Base-by-base conservation (phyloP, 92 coral and sea anemone genomes). In the Blastomussa wellsi region DNA sequence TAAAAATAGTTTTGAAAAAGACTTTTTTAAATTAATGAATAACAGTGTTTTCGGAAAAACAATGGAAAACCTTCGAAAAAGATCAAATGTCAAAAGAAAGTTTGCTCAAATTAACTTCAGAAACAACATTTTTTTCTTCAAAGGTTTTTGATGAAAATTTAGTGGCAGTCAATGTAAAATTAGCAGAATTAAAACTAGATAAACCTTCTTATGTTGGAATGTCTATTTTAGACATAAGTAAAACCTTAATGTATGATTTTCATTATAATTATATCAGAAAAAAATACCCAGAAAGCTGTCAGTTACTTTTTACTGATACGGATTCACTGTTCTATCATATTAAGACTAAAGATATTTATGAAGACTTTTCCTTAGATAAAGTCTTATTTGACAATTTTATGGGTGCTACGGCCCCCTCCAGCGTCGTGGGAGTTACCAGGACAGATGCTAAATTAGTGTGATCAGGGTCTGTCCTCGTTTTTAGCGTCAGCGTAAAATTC, bases 31-130 rank as follows among this genome's bases (percentile, higher is more conserved):
- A n/a, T n/a, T n/a, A n/a, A n/a, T n/a, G 24, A n/a, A 89, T 36
- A 89, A 89, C 37, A 1, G 76, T 20, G 89, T 79, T 29, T 89
- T 89, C 41, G 89, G 92, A 13, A 84, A 89, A 69, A 89, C 92
- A 41, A 85, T 84, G 86, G 86, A 85, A 55, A 88, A 82, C 74
- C 49, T 88, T 10, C 70, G 85, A 7, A 84, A 84, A 72, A 79
- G 80, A 7, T 69, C 76, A 2, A 78, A 85, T 47, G 86, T 89
- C 59, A 69, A 26, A 4, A n/a, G 12, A 65, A 17, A 28, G 28
- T 26, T 17, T n/a, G 15, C 7, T 24, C 32, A 64, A 64, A n/a
- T 64, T n/a, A 4, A 64, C 12, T 11, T 0, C 35, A 4, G 7
- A 17, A 28, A 13, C 36, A 0, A 16, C 62, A 5, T 55, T 15